Percentiles rank a stretch among this genome's conserved stretches.
Evolutionary conservation across 2,113 vertebrate species (phyloP).

Genomic region (Sminthopsis crassicaudata): DNA sequence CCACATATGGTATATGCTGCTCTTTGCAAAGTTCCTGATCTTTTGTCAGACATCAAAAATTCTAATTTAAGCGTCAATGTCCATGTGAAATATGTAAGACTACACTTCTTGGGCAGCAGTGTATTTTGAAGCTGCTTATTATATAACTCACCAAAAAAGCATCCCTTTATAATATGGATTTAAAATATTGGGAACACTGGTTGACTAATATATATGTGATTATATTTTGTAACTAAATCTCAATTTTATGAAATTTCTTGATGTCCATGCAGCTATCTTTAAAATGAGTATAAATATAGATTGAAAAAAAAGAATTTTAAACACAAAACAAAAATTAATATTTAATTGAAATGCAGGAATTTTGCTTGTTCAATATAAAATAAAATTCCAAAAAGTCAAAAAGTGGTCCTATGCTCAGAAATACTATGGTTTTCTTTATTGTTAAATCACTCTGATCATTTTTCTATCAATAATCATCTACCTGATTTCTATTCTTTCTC

Average conservation of each 20-base stretch:
- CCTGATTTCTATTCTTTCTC: neutral
- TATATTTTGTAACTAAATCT: neutral
- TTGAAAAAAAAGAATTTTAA: neutral
- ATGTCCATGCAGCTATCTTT: neutral
- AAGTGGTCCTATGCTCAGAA: neutral
- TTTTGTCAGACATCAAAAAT: neutral
- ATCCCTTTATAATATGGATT: neutral
- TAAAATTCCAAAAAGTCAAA: slow-evolving; percentile 3
- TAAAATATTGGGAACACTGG: neutral
- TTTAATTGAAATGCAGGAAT: neutral
- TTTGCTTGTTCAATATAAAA: neutral
- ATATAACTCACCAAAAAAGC: neutral
- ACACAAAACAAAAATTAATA: neutral
- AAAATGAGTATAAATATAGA: neutral
- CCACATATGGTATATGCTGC: neutral
- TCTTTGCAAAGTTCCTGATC: neutral
- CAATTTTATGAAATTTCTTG: neutral
- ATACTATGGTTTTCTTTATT: neutral
- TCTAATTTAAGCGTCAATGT: neutral
- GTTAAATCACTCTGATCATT: neutral
- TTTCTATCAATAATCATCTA: neutral
- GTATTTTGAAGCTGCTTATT: neutral
- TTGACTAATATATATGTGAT: neutral
- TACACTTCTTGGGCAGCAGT: neutral
- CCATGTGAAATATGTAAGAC: neutral